A percentile compares a stretch with the other conserved stretches of the same genome.
These are phyloP conservation scores for Ricordea florida DNA, from an alignment of 92 coral and sea anemone genomes.

Conservation along the genomic window DNA sequence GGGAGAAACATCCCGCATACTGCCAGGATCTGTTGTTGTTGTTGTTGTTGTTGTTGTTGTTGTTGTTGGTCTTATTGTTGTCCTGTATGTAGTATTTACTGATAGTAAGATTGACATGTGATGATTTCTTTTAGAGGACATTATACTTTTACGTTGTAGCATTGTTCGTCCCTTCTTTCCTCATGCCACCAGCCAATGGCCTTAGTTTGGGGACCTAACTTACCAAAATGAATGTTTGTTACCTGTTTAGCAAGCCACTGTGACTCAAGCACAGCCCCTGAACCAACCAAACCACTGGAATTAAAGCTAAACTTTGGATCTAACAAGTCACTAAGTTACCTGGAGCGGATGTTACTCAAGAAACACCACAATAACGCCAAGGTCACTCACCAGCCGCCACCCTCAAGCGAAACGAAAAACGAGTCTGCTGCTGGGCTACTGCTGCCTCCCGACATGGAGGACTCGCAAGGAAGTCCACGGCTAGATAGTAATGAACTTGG, in stretches of 20 bases:
- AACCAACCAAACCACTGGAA: constrained; percentile 51
- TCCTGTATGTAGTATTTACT: too few species aligned
- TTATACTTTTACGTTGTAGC: background rate
- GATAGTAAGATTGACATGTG: too few species aligned
- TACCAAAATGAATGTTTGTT: too few species aligned
- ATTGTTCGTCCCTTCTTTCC: background rate
- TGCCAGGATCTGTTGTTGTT: too few species aligned
- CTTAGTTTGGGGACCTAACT: too few species aligned
- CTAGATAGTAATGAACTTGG: constrained; percentile 46
- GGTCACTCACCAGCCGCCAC: background rate
- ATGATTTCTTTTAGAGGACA: too few species aligned
- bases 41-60: background rate
- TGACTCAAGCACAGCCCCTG: constrained; percentile 78
- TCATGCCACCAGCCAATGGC: too few species aligned
- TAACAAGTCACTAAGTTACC: constrained; percentile 74
- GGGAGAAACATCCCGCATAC: too few species aligned
- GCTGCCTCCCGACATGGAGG: background rate
- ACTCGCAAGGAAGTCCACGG: background rate
- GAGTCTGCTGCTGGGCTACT: background rate
- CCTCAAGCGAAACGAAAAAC: background rate
- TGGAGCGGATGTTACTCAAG: constrained; percentile 86
- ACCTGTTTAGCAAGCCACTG: constrained; percentile 66
- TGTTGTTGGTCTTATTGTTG: background rate
- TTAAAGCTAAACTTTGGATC: constrained; percentile 77
- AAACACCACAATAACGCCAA: constrained; percentile 67